These are phyloP conservation scores for Ecdyonurus torrentis DNA, from an alignment of 2,888 invertebrate species.

Conservation along the genomic window DNA sequence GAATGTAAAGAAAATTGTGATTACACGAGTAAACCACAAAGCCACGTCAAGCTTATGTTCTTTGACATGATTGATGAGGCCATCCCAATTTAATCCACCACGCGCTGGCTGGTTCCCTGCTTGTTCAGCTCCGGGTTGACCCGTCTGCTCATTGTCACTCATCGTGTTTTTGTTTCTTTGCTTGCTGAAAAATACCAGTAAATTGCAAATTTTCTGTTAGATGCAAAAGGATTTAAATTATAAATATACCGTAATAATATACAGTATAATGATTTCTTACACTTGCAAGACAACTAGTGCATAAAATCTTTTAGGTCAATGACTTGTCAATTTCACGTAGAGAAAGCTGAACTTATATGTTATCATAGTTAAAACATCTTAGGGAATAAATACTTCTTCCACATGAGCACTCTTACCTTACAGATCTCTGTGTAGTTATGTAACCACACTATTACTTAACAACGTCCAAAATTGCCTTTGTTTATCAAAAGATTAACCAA, in stretches of 20 bases:
- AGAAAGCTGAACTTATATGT: not conserved
- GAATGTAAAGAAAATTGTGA: slow-evolving; percentile 67
- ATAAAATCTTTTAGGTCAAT: not conserved
- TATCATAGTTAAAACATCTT: too few species aligned
- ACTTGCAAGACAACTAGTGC: not conserved
- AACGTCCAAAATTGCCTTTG: not conserved
- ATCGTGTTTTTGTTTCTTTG: too few species aligned
- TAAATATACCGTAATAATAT: too few species aligned
- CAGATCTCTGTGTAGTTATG: too few species aligned
- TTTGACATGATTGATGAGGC: slow-evolving; percentile 52
- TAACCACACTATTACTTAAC: too few species aligned
- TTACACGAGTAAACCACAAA: slow-evolving; percentile 70
- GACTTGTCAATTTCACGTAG: not conserved
- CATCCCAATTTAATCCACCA: slow-evolving; percentile 27
- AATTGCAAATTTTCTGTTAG: too few species aligned
- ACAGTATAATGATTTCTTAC: too few species aligned
- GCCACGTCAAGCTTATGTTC: slow-evolving; percentile 76
- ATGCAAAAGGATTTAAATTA: too few species aligned
- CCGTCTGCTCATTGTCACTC: not conserved
- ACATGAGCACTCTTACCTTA: too few species aligned
- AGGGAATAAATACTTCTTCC: too few species aligned
- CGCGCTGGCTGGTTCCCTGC: not conserved
- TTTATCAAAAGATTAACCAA: too few species aligned
- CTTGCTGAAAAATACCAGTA: too few species aligned
- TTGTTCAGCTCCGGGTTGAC: not conserved